Evolutionary conservation across 2,113 vertebrate species (phyloP), one percentile per base, ranked within the genome.

Genomic region (Barnardius zonarius): DNA sequence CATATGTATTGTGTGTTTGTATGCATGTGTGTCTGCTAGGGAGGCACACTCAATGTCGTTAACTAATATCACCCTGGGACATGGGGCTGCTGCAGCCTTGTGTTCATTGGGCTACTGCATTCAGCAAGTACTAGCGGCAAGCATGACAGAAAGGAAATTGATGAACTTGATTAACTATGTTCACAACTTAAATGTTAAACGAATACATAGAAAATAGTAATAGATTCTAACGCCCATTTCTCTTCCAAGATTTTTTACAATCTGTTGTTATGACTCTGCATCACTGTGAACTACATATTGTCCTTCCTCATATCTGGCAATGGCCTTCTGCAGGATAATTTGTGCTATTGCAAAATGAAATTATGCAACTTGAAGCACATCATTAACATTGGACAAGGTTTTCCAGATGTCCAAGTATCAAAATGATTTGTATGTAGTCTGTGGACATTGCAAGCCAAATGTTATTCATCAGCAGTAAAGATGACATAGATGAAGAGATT

Each of bases 381-480:
- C 16, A 76, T 91, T 91, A 94, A 73, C 63, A 90, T 28, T 41
- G 17, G 52, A 75, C 74, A 94, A 93, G 70, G 81, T 85, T 95
- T 95, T 82, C 84, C 84, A 95, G 74, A 76, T 92, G 89, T 82
- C 81, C 89, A 91, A 44, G 62, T 76, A 85, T 76, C 74, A 92
- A 92, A 84, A 89, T 85, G 48, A 85, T 92, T 96, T 93, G 48
- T 82, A 39, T 59, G 46, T 51, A 78, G 16, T 84, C 52, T 75
- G 13, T 78, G 51, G n/a, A 64, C 0, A 0, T 43, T 89, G 37
- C 22, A 85, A 93, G 57, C 30, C 62, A 84, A 95, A 91, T 55
- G 80, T 86, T 90, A 84, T 82, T 91, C 81, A 86, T 91, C 48
- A 76, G 30, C 41, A 82, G 43, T 69, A 87, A 91, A 88, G 55